Conservation (phyloP, 2,797 vertebrate species). For the Siniperca obscura region DNA sequence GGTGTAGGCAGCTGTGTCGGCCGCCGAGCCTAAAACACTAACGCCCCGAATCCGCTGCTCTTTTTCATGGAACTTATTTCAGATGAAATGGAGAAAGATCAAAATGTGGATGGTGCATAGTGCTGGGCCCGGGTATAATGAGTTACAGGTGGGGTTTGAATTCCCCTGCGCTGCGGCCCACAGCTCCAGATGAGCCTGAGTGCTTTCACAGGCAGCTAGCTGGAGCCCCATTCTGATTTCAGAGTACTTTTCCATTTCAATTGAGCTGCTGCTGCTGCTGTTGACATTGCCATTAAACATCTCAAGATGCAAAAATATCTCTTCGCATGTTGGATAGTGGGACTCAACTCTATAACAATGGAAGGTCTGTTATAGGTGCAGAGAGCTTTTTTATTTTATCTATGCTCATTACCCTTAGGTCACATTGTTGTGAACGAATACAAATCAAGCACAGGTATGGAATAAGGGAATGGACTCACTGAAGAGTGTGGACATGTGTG, state of each 20-base stretch:
- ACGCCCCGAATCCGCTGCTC: slow-evolving; percentile 68
- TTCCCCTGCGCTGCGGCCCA: slow-evolving; percentile 62
- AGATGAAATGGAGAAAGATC: slow-evolving; percentile 78
- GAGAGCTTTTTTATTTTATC: slow-evolving; percentile 18
- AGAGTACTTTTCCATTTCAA: slow-evolving; percentile 77
- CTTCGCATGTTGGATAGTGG: slow-evolving; percentile 21
- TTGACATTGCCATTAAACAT: slow-evolving; percentile 68
- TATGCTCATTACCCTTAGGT: slow-evolving; percentile 32
- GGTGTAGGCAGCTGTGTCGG: slow-evolving; percentile 71
- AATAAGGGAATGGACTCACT: slow-evolving; percentile 24
- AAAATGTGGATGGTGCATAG: slow-evolving; percentile 78
- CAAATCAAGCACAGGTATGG: slow-evolving; percentile 37
- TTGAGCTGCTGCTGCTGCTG: slow-evolving; percentile 69
- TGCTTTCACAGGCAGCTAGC: slow-evolving; percentile 71
- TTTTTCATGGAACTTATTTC: slow-evolving; percentile 77
- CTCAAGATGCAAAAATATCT: slow-evolving; percentile 68
- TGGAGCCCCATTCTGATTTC: slow-evolving; percentile 68
- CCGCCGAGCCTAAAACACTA: slow-evolving; percentile 67
- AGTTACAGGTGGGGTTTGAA: slow-evolving; percentile 81
- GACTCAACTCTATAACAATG: slow-evolving; percentile 40
- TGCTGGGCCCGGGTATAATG: slow-evolving; percentile 76
- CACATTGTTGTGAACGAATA: slow-evolving; percentile 37
- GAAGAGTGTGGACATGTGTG: slow-evolving; percentile 65
- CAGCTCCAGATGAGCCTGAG: slow-evolving; percentile 78
- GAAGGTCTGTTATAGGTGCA: slow-evolving; percentile 48